Conservation (phyloP, 2,888 invertebrate species). For the Peribatodes rhomboidaria region DNA sequence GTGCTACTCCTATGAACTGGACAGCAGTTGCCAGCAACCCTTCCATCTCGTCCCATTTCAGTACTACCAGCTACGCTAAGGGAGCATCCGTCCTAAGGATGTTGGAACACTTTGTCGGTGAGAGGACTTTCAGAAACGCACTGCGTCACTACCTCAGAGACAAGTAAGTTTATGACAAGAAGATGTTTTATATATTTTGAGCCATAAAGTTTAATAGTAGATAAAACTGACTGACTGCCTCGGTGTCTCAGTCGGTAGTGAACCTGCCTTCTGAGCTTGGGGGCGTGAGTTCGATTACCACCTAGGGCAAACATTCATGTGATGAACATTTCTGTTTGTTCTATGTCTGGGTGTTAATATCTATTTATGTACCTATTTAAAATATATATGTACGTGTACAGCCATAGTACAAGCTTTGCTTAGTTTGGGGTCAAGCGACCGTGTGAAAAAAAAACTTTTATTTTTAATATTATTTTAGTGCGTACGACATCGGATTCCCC, state of each 20-base stretch:
- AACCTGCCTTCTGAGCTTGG: no score
- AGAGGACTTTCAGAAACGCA: constrained; percentile 83
- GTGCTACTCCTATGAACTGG: constrained; percentile 77
- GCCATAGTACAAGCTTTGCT: no score
- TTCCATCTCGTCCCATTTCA: constrained; percentile 88
- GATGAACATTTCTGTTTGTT: no score
- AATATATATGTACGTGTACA: no score
- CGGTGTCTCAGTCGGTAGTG: no score
- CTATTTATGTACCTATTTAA: no score
- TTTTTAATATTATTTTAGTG: constrained; percentile 55
- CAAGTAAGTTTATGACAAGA: constrained; percentile 75
- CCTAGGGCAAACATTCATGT: no score
- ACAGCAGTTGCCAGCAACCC: constrained; percentile 83
- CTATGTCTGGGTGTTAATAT: no score
- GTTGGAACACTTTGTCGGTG: constrained; percentile 88
- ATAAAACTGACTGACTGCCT: no score
- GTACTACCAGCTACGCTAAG: constrained; percentile 90
- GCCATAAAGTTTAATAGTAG: not conserved
- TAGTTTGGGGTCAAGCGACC: no score
- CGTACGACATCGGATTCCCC: constrained; percentile 72
- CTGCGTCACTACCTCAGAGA: constrained; percentile 85
- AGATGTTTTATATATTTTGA: not conserved
- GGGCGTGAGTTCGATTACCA: no score
- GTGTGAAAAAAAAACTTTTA: not conserved
- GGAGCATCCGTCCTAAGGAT: constrained; percentile 89